phyloP scores from a whole-genome alignment of 2,888 invertebrate species.

The Opisthograptis luteolata region DNA sequence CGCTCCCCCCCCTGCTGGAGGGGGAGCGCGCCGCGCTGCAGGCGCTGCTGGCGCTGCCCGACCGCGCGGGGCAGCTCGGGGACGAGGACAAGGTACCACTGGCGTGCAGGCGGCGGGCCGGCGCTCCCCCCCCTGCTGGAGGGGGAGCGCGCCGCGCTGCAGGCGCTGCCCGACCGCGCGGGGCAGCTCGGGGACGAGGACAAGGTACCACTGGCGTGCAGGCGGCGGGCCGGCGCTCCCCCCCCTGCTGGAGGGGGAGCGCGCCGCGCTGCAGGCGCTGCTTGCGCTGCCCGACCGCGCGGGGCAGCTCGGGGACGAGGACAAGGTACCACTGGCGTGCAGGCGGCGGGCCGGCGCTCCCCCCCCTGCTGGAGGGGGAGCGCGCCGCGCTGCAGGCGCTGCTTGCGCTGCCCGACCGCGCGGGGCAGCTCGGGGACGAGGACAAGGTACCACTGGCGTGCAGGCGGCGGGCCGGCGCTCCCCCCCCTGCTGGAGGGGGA shows the following conservation, averaged over 20 bases:
- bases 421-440: no score
- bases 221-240: constrained; percentile 87
- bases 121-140: constrained; percentile 82
- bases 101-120: constrained; percentile 86
- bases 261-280: constrained; percentile 20
- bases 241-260: constrained; percentile 79
- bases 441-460: no score
- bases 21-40: constrained; percentile 14
- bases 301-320: constrained; percentile 61
- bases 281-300: constrained; percentile 88
- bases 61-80: constrained; percentile 94
- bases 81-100: constrained; percentile 97
- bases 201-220: constrained; percentile 91
- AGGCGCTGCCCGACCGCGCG: constrained; percentile 58
- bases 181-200: constrained; percentile 99
- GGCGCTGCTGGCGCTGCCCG: constrained; percentile 81
- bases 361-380: no score
- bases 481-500: no score
- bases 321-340: no score
- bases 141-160: constrained; percentile 21
- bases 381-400: no score
- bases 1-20: constrained; percentile 85
- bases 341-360: no score
- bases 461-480: no score
- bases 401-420: no score